Conservation (phyloP, 1,140 invertebrate genomes). For the Scylla paramamosain region DNA sequence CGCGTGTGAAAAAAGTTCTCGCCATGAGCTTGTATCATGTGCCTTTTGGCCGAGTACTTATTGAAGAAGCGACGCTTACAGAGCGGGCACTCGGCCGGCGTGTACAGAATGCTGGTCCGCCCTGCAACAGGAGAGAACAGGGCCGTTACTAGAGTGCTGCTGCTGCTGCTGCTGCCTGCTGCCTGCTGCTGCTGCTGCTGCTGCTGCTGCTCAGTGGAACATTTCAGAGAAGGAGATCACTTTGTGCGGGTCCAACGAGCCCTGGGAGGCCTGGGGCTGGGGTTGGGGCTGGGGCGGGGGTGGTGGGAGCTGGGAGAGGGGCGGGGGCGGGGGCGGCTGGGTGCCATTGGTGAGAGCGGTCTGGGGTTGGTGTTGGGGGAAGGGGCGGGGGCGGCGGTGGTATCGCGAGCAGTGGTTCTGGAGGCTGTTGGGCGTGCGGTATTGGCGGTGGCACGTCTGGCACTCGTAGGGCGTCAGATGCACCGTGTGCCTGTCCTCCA, state of each 20-base stretch:
- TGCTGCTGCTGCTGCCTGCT: background rate
- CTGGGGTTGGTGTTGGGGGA: slow-evolving; percentile 6
- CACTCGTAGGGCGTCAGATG: slow-evolving; percentile 90
- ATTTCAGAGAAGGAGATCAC: slow-evolving; percentile 59
- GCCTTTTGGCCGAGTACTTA: slow-evolving; percentile 93
- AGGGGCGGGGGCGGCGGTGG: slow-evolving; percentile 79
- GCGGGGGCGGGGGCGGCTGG: slow-evolving; percentile 43
- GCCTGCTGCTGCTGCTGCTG: background rate
- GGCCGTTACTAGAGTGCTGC: slow-evolving; percentile 61
- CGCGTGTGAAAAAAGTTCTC: slow-evolving; percentile 74
- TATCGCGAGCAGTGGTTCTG: slow-evolving; percentile 82
- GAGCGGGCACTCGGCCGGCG: slow-evolving; percentile 90
- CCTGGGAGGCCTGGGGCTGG: background rate
- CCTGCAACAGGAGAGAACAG: slow-evolving; percentile 76
- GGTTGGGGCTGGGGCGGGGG: background rate
- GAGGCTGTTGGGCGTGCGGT: slow-evolving; percentile 83
- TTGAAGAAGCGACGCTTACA: slow-evolving; percentile 93
- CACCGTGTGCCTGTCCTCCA: slow-evolving; percentile 94
- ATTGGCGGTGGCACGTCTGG: slow-evolving; percentile 92
- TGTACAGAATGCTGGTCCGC: slow-evolving; percentile 76
- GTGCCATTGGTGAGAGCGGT: slow-evolving; percentile 56
- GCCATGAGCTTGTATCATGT: slow-evolving; percentile 80
- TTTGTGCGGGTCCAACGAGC: slow-evolving; percentile 46
- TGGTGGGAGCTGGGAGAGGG: background rate
- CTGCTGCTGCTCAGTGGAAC: slow-evolving; percentile 53